Percentiles rank a stretch among this genome's conserved stretches.
phyloP scores from a whole-genome alignment of 2,797 vertebrate species.

The Bufotes viridis region DNA sequence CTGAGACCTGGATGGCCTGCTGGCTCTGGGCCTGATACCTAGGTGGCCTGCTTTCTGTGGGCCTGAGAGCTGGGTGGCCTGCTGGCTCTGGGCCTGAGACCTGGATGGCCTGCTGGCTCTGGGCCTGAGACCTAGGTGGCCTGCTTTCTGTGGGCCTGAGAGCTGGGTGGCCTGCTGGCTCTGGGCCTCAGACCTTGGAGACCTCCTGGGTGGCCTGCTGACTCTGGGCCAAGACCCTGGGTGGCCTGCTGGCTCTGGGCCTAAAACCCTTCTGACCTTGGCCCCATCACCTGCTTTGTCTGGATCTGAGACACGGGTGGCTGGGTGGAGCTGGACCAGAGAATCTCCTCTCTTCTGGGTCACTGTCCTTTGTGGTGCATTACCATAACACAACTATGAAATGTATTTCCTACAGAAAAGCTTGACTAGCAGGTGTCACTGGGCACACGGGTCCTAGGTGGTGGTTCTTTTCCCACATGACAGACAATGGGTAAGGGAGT shows the following conservation, averaged over 20 bases:
- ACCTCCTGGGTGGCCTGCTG: too few relatives aligned
- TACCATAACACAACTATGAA: not conserved
- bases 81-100: not conserved
- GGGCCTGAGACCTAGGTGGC: too few relatives aligned
- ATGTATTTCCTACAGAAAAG: not conserved
- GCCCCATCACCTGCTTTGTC: not conserved
- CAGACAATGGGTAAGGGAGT: slow-evolving; percentile 28
- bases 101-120: too few relatives aligned
- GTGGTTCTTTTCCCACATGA: slow-evolving; percentile 16
- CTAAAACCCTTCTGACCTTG: not conserved
- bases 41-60: not conserved
- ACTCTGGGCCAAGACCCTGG: too few relatives aligned
- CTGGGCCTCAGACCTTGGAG: too few relatives aligned
- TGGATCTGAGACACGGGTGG: not conserved
- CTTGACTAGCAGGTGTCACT: not conserved
- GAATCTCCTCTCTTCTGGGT: too few relatives aligned
- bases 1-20: too few relatives aligned
- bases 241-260: too few relatives aligned
- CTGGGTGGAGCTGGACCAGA: not conserved
- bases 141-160: too few relatives aligned
- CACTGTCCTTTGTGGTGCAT: not conserved
- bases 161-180: too few relatives aligned
- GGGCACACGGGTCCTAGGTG: not conserved
- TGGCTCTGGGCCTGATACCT: not conserved
- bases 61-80: not conserved